Evolutionary conservation across 1,140 invertebrate genomes (phyloP), one percentile per base, ranked within the genome.

Genomic region (Drosophila ohnishii): DNA sequence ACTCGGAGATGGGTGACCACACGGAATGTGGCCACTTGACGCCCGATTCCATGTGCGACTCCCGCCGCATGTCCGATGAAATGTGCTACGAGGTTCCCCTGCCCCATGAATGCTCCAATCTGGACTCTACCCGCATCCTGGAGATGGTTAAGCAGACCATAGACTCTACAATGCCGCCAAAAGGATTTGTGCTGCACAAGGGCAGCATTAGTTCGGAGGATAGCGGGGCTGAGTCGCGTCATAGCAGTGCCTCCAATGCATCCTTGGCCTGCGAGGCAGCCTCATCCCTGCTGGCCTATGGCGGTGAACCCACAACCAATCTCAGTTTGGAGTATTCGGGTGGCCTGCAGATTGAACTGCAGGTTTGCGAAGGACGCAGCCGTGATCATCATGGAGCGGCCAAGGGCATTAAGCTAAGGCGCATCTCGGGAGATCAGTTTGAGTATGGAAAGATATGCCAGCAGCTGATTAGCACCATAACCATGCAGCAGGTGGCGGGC

Each of bases 371-470:
- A 78, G 95, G 94, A 30, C 95, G 95, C 67, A 93, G 94, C 70
- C 94, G 94, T 60, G 95, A 96, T 85, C 94, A 95, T 47, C 90
- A 91, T 45, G 77, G 75, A 9, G 80, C 90, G 5, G 80, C 85
- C 32, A 97, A 97, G 78, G 96, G 97, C 8, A 94, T 98, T 64
- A 98, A 98, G 87, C 95, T 98, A 94, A 92, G 97, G 62, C 93
- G 97, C 90, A 97, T 98, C 71, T 98, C 97, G 0, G 97, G 97
- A 3, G 97, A 98, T 92, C 96, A 97, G 91, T 93, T 96, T 66
- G 96, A 97, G 89, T 98, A 98, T 90, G 96, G 96, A 69, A 96
- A 97, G 90, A 94, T 98, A 14, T 98, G 97, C 92, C 96, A 97
- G 87, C 96, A 98, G 90, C 92, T 98, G 56, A 96, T 98, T 47